These are phyloP conservation scores for Leucoraja ocellata DNA, from an alignment of 2,797 vertebrate species.

Conservation along the genomic window DNA sequence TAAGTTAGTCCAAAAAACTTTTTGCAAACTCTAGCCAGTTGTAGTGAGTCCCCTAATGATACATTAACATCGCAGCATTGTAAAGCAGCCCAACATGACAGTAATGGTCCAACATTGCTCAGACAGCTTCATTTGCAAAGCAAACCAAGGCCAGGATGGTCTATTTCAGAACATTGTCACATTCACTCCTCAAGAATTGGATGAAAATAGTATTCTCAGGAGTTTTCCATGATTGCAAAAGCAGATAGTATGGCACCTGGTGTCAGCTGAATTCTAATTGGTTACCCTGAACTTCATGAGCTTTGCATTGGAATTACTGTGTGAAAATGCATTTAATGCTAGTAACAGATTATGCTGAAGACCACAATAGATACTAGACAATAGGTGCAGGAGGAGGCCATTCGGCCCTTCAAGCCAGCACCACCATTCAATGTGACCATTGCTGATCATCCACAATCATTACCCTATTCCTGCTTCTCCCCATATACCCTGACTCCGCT, in stretches of 20 bases:
- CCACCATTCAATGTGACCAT: too few species aligned
- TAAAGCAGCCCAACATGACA: not conserved
- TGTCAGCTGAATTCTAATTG: not conserved
- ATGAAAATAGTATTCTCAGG: not conserved
- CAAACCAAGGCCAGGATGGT: not conserved
- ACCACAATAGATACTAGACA: too few species aligned
- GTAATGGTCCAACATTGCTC: not conserved
- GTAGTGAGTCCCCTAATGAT: not conserved
- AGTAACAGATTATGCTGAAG: not conserved
- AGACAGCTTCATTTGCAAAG: not conserved
- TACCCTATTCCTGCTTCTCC: too few species aligned
- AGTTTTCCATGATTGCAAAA: not conserved
- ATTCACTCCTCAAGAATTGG: not conserved
- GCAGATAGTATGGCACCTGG: not conserved
- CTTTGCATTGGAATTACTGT: not conserved
- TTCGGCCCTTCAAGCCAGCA: too few species aligned
- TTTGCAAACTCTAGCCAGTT: not conserved
- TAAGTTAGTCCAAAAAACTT: not conserved
- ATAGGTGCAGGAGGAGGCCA: too few species aligned
- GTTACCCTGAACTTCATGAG: not conserved
- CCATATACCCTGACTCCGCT: too few species aligned
- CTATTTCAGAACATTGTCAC: not conserved
- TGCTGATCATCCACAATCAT: too few species aligned
- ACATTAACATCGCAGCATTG: not conserved
- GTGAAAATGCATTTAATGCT: not conserved